These are phyloP conservation scores for Acrossocheilus wenchowensis DNA, from an alignment of 2,797 vertebrate genomes.

Conservation along the genomic window DNA sequence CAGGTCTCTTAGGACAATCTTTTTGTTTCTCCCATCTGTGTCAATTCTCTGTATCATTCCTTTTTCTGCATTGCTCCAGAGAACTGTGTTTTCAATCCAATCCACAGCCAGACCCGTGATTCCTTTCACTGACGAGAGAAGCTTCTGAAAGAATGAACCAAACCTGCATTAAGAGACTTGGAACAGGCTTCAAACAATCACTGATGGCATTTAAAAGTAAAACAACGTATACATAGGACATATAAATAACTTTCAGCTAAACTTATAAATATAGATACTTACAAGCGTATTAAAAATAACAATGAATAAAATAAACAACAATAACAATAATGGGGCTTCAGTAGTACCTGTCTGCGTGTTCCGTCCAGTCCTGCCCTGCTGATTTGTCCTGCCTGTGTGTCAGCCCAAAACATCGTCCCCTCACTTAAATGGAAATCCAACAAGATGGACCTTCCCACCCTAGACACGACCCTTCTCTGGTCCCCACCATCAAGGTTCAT, in stretches of 20 bases:
- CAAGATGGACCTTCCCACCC: conserved; percentile 78
- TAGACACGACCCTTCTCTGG: conserved; percentile 76
- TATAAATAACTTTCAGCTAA: background rate
- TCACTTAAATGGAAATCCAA: conserved; percentile 86
- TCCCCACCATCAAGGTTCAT: conserved; percentile 85
- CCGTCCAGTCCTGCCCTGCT: conserved; percentile 83
- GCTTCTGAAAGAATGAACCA: conserved; percentile 74
- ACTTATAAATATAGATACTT: background rate
- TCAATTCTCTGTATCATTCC: conserved; percentile 85
- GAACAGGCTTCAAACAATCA: background rate
- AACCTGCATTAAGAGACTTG: background rate
- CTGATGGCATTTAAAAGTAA: background rate
- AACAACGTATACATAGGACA: background rate
- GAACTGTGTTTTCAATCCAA: conserved; percentile 85
- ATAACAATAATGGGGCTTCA: background rate
- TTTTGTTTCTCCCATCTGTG: conserved; percentile 80
- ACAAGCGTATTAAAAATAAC: background rate
- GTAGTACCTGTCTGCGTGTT: conserved; percentile 82
- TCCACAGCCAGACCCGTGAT: conserved; percentile 89
- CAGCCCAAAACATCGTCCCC: conserved; percentile 87
- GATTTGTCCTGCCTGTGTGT: conserved; percentile 81
- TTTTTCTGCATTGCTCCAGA: conserved; percentile 85
- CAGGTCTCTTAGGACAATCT: conserved; percentile 79
- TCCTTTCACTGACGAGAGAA: conserved; percentile 82
- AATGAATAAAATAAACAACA: background rate